A percentile compares a stretch with the other conserved stretches of the same genome.
Evolutionary conservation across 2,113 vertebrate genomes (phyloP).

Genomic region (Eubucco bourcierii): DNA sequence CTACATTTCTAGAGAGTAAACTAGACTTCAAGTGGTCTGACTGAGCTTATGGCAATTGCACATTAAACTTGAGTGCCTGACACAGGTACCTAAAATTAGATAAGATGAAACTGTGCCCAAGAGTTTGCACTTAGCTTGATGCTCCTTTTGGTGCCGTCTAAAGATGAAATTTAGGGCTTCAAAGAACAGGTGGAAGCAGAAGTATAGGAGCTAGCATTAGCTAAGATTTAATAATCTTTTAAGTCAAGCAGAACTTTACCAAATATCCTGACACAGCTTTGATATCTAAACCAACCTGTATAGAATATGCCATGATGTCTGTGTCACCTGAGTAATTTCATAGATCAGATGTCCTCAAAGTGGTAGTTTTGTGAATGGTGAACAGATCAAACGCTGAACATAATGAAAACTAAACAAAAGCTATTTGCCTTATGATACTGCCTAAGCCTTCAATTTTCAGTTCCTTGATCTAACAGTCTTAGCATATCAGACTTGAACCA

Average conservation of each 20-base stretch:
- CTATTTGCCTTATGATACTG: background rate
- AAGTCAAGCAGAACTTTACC: background rate
- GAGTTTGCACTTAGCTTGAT: conserved; percentile 27
- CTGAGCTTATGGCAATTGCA: conserved; percentile 2
- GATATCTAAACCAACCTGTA: background rate
- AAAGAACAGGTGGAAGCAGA: conserved; percentile 37
- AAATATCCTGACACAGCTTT: background rate
- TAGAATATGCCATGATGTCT: background rate
- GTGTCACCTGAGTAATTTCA: background rate
- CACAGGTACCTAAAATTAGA: conserved; percentile 48
- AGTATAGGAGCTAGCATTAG: background rate
- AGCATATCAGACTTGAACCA: background rate
- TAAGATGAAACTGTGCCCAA: conserved; percentile 24
- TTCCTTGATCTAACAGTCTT: background rate
- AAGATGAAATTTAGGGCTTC: conserved; percentile 31
- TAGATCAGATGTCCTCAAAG: background rate
- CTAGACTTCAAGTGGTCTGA: background rate
- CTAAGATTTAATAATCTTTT: conserved; percentile 18
- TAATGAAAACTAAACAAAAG: conserved; percentile 3
- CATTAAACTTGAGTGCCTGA: background rate
- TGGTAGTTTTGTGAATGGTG: background rate
- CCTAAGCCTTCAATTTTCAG: background rate
- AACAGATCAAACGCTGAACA: conserved; percentile 11
- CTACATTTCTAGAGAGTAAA: background rate
- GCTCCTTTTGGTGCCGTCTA: conserved; percentile 28